Evolutionary conservation across 2,888 invertebrate genomes (phyloP).

Genomic region (Plagodis pulveraria): DNA sequence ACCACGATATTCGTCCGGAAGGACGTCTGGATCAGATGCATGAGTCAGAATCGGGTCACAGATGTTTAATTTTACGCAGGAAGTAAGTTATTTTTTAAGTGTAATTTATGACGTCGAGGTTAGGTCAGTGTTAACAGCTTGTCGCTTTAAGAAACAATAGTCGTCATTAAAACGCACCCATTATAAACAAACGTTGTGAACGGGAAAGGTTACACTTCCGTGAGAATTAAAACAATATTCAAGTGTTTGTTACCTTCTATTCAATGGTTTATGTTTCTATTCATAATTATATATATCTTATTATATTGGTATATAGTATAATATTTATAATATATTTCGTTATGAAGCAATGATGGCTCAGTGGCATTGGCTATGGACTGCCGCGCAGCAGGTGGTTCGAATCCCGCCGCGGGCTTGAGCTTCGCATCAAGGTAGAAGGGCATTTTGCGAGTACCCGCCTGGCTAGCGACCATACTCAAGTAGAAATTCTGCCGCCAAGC

Average conservation of each 20-base stretch:
- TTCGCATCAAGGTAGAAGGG: too few species aligned
- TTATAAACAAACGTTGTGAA: conserved; percentile 34
- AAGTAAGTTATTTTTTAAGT: conserved; percentile 11
- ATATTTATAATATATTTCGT: too few species aligned
- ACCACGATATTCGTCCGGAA: background rate
- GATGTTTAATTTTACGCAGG: conserved; percentile 9
- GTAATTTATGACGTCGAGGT: conserved; percentile 22
- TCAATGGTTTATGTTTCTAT: conserved; percentile 15
- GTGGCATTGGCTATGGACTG: too few species aligned
- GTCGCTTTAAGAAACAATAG: conserved; percentile 32
- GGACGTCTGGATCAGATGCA: conserved; percentile 1
- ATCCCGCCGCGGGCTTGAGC: too few species aligned
- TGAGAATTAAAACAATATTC: conserved; percentile 61
- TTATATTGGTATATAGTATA: background rate
- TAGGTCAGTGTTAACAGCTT: conserved; percentile 29
- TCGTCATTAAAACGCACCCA: conserved; percentile 32
- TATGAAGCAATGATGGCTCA: too few species aligned
- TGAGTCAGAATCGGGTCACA: conserved; percentile 6
- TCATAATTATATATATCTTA: background rate
- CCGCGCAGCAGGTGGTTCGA: too few species aligned
- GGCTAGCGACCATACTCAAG: too few species aligned
- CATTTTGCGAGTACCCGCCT: too few species aligned
- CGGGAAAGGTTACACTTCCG: conserved; percentile 72
- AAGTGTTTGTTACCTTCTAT: conserved; percentile 34
- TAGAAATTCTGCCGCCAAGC: too few species aligned